A percentile compares a stretch with the other conserved stretches of the same genome.
Evolutionary conservation across 2,888 invertebrate species (phyloP).

Genomic region (Phoenoteleia sp.): DNA sequence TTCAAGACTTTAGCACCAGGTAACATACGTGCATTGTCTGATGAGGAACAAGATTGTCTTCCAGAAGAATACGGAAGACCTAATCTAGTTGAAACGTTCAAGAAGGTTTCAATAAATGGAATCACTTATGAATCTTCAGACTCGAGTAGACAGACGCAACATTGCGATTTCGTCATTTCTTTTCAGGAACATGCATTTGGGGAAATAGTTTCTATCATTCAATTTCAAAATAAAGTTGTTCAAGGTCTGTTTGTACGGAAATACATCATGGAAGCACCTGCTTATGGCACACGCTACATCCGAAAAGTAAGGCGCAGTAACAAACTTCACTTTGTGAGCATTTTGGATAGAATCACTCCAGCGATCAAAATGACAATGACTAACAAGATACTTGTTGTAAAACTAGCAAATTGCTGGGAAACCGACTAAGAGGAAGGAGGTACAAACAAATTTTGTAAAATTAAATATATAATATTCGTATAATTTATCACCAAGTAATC

Average conservation of each 20-base stretch:
- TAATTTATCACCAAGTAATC: no score
- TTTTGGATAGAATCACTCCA: background rate
- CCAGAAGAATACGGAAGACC: no score
- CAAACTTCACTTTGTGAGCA: background rate
- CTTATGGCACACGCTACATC: slow-evolving; percentile 4
- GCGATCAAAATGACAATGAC: background rate
- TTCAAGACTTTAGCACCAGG: background rate
- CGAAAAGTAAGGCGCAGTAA: background rate
- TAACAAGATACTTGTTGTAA: background rate
- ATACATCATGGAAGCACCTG: background rate
- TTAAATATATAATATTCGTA: no score
- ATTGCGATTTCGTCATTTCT: slow-evolving; percentile 6
- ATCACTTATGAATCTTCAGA: background rate
- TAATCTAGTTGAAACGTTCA: background rate
- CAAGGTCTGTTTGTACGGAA: background rate
- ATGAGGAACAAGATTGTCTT: background rate
- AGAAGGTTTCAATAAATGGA: background rate
- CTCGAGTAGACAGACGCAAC: background rate
- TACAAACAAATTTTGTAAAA: no score
- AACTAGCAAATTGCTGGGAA: slow-evolving; percentile 24
- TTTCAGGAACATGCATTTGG: background rate
- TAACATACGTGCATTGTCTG: background rate
- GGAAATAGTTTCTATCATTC: background rate
- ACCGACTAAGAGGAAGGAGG: background rate
- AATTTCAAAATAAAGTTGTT: background rate